Base-by-base conservation (phyloP, 2,113 vertebrate species). In the Xiphias gladius region DNA sequence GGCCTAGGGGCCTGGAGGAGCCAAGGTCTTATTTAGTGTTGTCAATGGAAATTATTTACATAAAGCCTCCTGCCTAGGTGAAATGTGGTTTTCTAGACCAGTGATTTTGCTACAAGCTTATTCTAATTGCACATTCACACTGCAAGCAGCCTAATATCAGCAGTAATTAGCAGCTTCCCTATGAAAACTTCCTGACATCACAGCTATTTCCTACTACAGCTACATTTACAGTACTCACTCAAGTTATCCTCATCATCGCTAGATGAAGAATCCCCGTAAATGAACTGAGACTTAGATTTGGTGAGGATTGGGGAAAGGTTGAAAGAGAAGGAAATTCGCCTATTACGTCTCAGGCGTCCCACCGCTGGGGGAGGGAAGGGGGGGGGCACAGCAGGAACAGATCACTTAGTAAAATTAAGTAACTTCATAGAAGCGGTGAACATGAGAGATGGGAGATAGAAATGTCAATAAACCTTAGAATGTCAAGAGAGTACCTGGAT, bases 291-390 rank as follows among this genome's bases (percentile, higher is more conserved):
- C 96, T 97, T 98, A 96, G 96, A 97, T 95, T 97, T 98, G 94
- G 95, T 94, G 93, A 98, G 96, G 91, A 97, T 95, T 48, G 97
- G 96, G 91, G 97, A 97, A 92, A 99, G 94, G 95, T 87, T 97
- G 96, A 98, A 94, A 93, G 97, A 96, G 95, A 97, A 97, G 92
- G 97, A 98, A 92, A 97, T 96, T 89, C 93, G 92, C 93, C 96
- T 96, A 85, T 94, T 94, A 87, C 94, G 96, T 91, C 95, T 95
- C 91, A 86, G 94, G 89, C 88, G 93, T 87, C 89, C 94, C 86
- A 95, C 95, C 46, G 91, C 95, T 97, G 95, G 87, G 43, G 8
- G 13, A 4, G 2, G 74, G 86, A 37, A 64, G 73, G 87, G 37
- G 70, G 37, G 39, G 37, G 64, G 69, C 92, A 96, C 62, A 94